Conservation (phyloP, 2,113 vertebrate genomes). For the Aegotheles bennettii region DNA sequence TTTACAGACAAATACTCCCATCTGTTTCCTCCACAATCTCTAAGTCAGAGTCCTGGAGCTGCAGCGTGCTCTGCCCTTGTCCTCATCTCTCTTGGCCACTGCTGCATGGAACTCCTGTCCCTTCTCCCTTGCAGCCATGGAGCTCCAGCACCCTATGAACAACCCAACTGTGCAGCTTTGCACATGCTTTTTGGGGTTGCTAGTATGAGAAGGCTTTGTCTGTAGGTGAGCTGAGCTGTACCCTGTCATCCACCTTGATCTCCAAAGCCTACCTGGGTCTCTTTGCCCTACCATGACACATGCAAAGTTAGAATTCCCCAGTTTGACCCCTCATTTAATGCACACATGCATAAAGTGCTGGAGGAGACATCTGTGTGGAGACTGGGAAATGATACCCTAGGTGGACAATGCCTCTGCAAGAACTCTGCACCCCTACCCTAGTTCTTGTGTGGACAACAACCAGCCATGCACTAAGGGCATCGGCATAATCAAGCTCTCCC, state of each 20-base stretch:
- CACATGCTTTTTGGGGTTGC: background rate
- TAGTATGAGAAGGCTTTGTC: background rate
- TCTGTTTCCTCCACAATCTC: background rate
- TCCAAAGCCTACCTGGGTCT: background rate
- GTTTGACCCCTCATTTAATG: background rate
- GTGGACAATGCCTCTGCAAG: background rate
- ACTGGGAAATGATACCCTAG: background rate
- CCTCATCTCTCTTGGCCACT: background rate
- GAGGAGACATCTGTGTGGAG: background rate
- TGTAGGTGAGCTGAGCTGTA: background rate
- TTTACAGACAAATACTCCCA: background rate
- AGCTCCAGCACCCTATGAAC: background rate
- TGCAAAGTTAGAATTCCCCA: fast-evolving
- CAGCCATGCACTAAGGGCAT: background rate
- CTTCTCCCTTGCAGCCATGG: background rate
- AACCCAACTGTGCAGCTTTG: background rate
- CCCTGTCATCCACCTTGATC: background rate
- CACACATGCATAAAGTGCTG: background rate
- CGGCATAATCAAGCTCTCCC: background rate
- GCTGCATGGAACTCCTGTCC: background rate
- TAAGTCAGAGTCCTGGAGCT: background rate
- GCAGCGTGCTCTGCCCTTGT: background rate
- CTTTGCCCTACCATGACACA: background rate
- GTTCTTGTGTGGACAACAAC: background rate
- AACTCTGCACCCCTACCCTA: background rate